Base-by-base conservation (phyloP, 2,113 vertebrate species). In the Nannospalax galili region DNA sequence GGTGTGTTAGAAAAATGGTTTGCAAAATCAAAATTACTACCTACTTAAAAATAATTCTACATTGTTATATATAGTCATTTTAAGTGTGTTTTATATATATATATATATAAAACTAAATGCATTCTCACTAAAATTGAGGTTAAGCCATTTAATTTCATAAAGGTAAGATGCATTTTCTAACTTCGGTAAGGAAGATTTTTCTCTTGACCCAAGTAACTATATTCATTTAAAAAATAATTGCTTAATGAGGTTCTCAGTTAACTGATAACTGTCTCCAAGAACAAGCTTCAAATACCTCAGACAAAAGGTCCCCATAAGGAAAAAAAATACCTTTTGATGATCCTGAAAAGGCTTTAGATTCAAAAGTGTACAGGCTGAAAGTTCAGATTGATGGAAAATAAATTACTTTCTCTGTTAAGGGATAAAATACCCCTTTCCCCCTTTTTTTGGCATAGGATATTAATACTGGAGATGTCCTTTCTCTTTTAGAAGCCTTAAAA, bases 191-290 rank as follows among this genome's bases (percentile, higher is more conserved):
- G 2, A 45, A 94, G 20, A 3, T 52, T 92, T 93, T 93, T 20
- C 40, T 88, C 58, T 84, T 52, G 22, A 24, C 16, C 26, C 6
- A 58, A 32, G 4, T 62, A 88, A 95, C 17, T 77, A 73, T 78
- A 35, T 92, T 94, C 58, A 28, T 91, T 80, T 96, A 40, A 37
- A 14, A 87, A 91, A 78, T 60, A 77, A 90, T 65, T 90, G 93
- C 77, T 56, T 84, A 87, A 79, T 14, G 3, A 84, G n/a, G 75
- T 82, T 94, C 65, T 95, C 37, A 70, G 82, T 87, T 74, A 91
- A 85, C 32, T 85, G 62, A 84, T 73, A 91, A 82, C 16, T 84
- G n/a, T 78, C 94, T 94, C 35, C 65, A 84, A 93, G 85, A 82
- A 78, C 32, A 95, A 92, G 78, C 88, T 30, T 91, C 45, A 72